Evolutionary conservation across 2,113 vertebrate genomes (phyloP).

Genomic region (Datnioides undecimradiatus): DNA sequence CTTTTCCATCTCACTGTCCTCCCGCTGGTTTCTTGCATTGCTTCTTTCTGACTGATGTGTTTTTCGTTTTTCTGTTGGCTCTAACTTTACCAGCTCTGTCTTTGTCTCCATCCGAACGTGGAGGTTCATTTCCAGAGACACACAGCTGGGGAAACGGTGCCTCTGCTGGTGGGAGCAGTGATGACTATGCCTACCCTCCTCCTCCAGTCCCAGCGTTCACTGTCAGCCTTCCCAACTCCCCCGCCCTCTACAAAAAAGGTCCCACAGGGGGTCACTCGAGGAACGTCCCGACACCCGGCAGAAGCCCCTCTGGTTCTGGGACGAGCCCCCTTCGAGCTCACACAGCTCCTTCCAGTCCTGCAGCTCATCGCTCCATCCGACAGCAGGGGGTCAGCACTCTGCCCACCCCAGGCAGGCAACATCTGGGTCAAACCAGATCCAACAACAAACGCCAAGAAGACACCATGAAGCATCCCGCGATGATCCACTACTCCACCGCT

Average conservation of each 20-base stretch:
- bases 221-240: conserved; percentile 66
- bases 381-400: conserved; percentile 24
- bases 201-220: conserved; percentile 63
- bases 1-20: background rate
- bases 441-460: background rate
- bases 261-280: conserved; percentile 21
- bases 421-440: background rate
- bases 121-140: conserved; percentile 42
- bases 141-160: background rate
- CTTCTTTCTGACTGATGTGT: background rate
- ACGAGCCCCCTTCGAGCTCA: background rate
- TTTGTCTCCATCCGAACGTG: conserved; percentile 21
- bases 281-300: conserved; percentile 42
- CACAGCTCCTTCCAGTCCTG: conserved; percentile 64
- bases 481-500: background rate
- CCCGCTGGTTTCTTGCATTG: background rate
- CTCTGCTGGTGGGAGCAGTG: conserved; percentile 14
- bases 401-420: background rate
- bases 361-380: background rate
- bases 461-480: background rate
- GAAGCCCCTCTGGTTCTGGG: background rate
- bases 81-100: background rate
- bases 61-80: background rate
- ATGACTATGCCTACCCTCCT: conserved; percentile 67
- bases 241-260: conserved; percentile 37